Conservation (phyloP, 2,797 vertebrate species). For the Gallinago solitaria region DNA sequence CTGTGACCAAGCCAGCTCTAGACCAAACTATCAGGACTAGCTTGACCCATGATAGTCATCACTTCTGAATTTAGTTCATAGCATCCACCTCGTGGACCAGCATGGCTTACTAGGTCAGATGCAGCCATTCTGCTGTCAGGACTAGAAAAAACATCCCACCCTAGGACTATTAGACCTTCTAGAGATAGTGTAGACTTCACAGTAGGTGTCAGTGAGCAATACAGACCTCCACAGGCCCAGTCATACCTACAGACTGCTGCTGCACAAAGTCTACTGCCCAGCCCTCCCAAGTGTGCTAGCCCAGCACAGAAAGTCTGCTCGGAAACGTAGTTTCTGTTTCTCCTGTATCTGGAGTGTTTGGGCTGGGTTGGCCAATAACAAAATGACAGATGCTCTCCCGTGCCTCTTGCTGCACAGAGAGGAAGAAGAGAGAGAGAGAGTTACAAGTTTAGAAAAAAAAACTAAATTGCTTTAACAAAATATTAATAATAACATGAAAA, state of each 20-base stretch:
- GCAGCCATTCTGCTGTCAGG: background rate
- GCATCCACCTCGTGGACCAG: background rate
- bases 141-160: background rate
- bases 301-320: background rate
- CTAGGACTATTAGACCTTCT: background rate
- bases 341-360: background rate
- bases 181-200: background rate
- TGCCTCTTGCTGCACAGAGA: too few relatives aligned
- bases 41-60: background rate
- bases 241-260: background rate
- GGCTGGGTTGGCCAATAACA: too few relatives aligned
- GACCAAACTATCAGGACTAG: background rate
- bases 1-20: background rate
- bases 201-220: background rate
- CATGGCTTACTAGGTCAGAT: background rate
- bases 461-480: too few relatives aligned
- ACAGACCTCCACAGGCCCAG: background rate
- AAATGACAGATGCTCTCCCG: too few relatives aligned
- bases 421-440: too few relatives aligned
- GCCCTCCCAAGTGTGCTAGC: background rate
- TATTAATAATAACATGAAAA: too few relatives aligned
- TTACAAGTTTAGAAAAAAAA: too few relatives aligned
- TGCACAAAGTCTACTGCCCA: background rate
- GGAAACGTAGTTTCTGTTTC: background rate
- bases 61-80: background rate